Evolutionary conservation across 2,113 vertebrate species (phyloP).

Genomic region (Pedetes capensis): DNA sequence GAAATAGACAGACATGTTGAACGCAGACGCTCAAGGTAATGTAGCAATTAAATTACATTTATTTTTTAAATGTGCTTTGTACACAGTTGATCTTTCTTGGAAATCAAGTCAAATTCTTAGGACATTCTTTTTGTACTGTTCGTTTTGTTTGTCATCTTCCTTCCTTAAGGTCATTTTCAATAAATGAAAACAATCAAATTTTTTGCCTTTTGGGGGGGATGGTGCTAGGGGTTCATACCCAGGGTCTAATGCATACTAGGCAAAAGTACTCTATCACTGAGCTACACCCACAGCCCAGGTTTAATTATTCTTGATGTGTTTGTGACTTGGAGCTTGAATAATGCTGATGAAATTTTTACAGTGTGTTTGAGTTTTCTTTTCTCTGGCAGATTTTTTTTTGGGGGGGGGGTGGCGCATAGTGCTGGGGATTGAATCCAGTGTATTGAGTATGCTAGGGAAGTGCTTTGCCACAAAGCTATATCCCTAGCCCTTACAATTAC

Average conservation of each 20-base stretch:
- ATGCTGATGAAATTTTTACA: background rate
- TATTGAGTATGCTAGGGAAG: background rate
- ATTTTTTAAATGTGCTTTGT: background rate
- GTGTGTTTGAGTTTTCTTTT: background rate
- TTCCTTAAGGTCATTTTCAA: background rate
- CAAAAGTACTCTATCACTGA: background rate
- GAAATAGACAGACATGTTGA: constrained; percentile 90
- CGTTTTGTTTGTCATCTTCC: background rate
- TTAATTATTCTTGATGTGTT: background rate
- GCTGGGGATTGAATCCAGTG: background rate
- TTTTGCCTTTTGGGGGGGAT: background rate
- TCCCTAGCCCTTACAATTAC: background rate
- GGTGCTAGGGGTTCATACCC: background rate
- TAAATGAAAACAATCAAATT: background rate
- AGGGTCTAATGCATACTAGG: background rate
- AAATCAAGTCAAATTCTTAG: background rate
- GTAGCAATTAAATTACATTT: background rate
- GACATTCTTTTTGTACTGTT: background rate
- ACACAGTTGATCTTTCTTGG: background rate
- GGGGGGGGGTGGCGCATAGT: no score
- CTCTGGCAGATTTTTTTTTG: background rate
- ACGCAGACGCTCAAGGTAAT: constrained; percentile 92
- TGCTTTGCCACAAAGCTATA: background rate
- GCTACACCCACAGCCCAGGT: background rate
- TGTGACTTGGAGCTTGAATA: background rate